Evolutionary conservation across 1,140 invertebrate genomes (phyloP), one percentile per base, ranked within the genome.

Genomic region (Brachionus asplanchnoidis): DNA sequence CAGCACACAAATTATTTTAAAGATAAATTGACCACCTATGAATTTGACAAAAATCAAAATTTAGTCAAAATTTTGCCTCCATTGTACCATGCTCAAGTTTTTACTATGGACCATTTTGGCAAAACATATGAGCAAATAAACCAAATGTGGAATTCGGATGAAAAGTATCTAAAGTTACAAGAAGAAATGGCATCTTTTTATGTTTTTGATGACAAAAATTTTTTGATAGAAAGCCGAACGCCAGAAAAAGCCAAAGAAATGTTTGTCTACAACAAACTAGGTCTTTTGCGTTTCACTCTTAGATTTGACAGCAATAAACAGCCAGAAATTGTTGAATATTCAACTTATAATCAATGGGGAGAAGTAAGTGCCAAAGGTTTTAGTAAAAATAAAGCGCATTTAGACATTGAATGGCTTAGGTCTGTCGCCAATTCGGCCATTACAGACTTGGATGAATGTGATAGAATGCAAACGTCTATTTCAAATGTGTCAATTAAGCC

Each of bases 11-110:
- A 26, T 8, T 2, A 50, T 23, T 46, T 46, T 28, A 23, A 77
- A 26, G 73, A 77, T 23, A 50, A 6, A 26, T 77, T 77, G 7
- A 77, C 73, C 26, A 77, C 73, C 26, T 77, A 77, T 2, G 73
- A 77, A 8, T 77, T 26, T 50, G 73, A 77, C 14, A n/a, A 77
- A 12, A 77, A 77, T 46, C 40, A 77, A 6, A 77, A 77, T 46
- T 46, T 46, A 2, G 26, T 53, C 17, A 46, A 50, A 77, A 77
- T 77, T 12, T 23, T 77, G 44, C 40, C 73, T 46, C 73, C 73
- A 46, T 46, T 46, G 40, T 50, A 40, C 36, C 40, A 77, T 77
- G 40, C 20, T 20, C 3, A 77, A 77, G 73, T 50, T 77, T 40
- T 73, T 14, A 73, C 68, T n/a, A 3, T 73, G 32, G 68, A 73